Conservation (phyloP, 2,797 vertebrate species). For the Sphenopsis melanotis region DNA sequence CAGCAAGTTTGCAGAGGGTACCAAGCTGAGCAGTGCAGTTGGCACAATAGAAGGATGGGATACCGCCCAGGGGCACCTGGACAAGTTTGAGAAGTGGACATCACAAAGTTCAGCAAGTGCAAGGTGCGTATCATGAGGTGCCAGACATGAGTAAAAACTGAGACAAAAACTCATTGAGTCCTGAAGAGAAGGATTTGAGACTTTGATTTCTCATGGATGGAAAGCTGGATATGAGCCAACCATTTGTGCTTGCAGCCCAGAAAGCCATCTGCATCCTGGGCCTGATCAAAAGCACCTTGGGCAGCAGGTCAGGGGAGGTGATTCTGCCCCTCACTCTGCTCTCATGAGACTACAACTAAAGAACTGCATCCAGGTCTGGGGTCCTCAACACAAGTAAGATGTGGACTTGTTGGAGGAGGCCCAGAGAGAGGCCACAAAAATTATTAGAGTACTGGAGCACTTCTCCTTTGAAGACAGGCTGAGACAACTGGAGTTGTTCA, state of each 20-base stretch:
- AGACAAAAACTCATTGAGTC: neutral
- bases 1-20: neutral
- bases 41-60: neutral
- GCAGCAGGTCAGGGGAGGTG: neutral
- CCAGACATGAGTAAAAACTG: neutral
- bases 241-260: neutral
- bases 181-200: neutral
- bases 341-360: accelerated
- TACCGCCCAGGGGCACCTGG: neutral
- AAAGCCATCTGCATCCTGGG: neutral
- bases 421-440: neutral
- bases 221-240: neutral
- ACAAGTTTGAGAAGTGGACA: neutral
- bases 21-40: neutral
- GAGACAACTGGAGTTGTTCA: neutral
- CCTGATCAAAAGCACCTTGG: neutral
- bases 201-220: neutral
- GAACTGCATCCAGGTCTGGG: neutral
- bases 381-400: neutral
- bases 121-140: neutral
- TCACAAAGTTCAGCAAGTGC: neutral
- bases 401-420: neutral
- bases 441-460: neutral
- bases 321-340: neutral
- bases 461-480: neutral